Evolutionary conservation across 1,140 invertebrate genomes (phyloP).

Genomic region (Ceratosolen solmsi): DNA sequence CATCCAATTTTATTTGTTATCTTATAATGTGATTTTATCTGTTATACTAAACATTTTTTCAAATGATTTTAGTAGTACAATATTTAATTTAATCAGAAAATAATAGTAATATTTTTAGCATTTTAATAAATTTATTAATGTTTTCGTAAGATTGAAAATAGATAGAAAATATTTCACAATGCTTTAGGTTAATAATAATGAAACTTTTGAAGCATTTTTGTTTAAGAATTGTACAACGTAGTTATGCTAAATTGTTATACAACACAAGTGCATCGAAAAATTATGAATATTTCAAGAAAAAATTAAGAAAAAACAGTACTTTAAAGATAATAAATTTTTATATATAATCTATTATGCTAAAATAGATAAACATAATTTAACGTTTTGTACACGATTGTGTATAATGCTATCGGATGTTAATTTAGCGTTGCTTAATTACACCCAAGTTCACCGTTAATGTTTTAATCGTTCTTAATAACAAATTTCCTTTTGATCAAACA

Average conservation of each 20-base stretch:
- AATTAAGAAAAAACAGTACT: neutral
- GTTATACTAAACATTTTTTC: neutral
- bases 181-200: too few species aligned
- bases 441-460: neutral
- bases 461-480: too few species aligned
- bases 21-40: neutral
- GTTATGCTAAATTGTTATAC: too few species aligned
- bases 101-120: neutral
- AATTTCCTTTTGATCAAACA: too few species aligned
- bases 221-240: too few species aligned
- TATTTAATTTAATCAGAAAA: neutral
- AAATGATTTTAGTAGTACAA: neutral
- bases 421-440: neutral
- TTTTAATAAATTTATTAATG: neutral
- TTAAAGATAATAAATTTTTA: neutral
- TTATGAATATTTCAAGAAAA: too few species aligned
- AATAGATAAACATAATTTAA: neutral
- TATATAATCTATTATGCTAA: neutral
- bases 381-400: neutral
- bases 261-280: too few species aligned
- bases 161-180: neutral
- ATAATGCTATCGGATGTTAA: neutral
- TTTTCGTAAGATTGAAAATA: neutral
- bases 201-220: too few species aligned
- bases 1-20: neutral